These are phyloP conservation scores for Pongo abelii DNA, from an alignment of 2,113 vertebrate genomes.

Conservation along the genomic window DNA sequence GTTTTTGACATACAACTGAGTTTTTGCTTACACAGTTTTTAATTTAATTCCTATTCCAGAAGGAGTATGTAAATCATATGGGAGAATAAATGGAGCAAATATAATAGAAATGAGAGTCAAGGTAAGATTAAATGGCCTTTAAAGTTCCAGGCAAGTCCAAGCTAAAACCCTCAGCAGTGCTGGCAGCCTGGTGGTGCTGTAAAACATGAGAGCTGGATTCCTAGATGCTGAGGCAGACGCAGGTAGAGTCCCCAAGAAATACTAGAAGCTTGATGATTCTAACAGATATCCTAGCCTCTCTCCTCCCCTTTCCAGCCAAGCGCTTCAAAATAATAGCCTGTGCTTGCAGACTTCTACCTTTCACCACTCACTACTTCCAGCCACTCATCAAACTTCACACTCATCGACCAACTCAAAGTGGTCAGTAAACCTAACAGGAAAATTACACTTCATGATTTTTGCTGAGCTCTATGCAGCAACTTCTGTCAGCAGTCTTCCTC, in stretches of 20 bases:
- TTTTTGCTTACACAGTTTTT: no score
- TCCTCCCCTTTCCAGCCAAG: not conserved
- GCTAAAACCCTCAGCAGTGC: not conserved
- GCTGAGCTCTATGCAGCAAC: not conserved
- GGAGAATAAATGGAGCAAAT: not conserved
- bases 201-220: not conserved
- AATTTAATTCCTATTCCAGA: no score
- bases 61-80: not conserved
- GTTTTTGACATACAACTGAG: no score
- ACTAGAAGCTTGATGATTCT: not conserved
- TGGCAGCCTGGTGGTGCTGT: not conserved
- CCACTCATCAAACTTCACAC: not conserved
- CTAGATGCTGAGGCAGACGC: not conserved
- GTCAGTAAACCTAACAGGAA: not conserved
- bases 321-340: not conserved
- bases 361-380: not conserved
- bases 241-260: not conserved
- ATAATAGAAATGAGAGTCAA: not conserved
- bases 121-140: not conserved
- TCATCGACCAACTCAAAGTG: not conserved
- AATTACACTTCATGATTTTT: no score
- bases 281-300: not conserved
- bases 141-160: not conserved
- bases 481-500: not conserved
- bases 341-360: not conserved